Conservation (phyloP, 2,888 invertebrate species). For the Eilema caniola region DNA sequence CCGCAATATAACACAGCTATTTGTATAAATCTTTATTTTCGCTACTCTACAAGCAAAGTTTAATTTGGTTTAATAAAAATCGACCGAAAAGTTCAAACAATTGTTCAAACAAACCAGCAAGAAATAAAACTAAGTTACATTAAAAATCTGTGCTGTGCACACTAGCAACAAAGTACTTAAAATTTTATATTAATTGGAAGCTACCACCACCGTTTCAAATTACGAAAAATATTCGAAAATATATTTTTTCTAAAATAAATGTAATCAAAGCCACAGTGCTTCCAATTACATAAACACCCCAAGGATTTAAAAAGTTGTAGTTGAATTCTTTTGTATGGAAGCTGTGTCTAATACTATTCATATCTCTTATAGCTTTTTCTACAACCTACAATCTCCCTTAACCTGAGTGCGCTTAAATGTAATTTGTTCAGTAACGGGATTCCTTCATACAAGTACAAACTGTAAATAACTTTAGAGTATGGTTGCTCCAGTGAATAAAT, state of each 20-base stretch:
- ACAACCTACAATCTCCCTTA: slow-evolving; percentile 67
- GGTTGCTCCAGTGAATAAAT: slow-evolving; percentile 49
- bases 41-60: too few species aligned
- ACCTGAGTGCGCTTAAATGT: slow-evolving; percentile 46
- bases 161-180: too few species aligned
- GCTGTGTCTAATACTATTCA: slow-evolving; percentile 39
- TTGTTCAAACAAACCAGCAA: too few species aligned
- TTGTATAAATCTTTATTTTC: too few species aligned
- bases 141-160: too few species aligned
- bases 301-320: slow-evolving; percentile 53
- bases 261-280: slow-evolving; percentile 42
- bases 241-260: slow-evolving; percentile 51
- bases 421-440: slow-evolving; percentile 61
- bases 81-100: too few species aligned
- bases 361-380: slow-evolving; percentile 28
- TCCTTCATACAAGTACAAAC: slow-evolving; percentile 68
- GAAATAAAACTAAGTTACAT: too few species aligned
- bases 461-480: slow-evolving; percentile 60
- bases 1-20: too few species aligned
- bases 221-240: not conserved
- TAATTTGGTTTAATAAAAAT: too few species aligned
- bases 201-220: not conserved
- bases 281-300: slow-evolving; percentile 58
- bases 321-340: slow-evolving; percentile 27
- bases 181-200: too few species aligned